Percentiles rank a stretch among this genome's conserved stretches.
These are phyloP conservation scores for Thunnus maccoyii DNA, from an alignment of 2,113 vertebrate genomes.

Conservation along the genomic window DNA sequence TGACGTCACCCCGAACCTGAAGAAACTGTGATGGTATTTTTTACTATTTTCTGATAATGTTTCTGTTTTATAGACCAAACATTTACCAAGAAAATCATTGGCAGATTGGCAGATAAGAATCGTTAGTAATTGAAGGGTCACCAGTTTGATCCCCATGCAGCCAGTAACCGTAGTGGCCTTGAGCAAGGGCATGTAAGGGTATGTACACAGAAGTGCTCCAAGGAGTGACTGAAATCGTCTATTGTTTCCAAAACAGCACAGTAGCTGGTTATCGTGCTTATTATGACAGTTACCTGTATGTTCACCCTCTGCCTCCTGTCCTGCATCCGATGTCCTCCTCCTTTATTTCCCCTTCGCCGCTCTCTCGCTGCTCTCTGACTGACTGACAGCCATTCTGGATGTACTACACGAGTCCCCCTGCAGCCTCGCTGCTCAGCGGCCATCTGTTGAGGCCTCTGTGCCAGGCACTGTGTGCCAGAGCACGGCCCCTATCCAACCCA, in stretches of 20 bases:
- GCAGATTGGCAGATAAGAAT: background rate
- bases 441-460: slow-evolving; percentile 81
- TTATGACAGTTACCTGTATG: background rate
- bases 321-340: background rate
- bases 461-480: slow-evolving; percentile 77
- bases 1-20: background rate
- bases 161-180: background rate
- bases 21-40: background rate
- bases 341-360: slow-evolving; percentile 3
- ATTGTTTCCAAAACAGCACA: background rate
- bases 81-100: background rate
- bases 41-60: background rate
- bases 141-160: background rate
- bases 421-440: slow-evolving; percentile 75
- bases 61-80: background rate
- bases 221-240: background rate
- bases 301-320: background rate
- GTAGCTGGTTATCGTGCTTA: background rate
- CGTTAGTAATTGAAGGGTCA: background rate
- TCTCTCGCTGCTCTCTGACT: slow-evolving; percentile 10
- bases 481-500: slow-evolving; percentile 59
- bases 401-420: slow-evolving; percentile 65
- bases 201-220: background rate
- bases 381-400: slow-evolving; percentile 54
- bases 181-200: slow-evolving; percentile 17